phyloP scores from a whole-genome alignment of 1,140 invertebrate species.

The Meloidogyne exigua region DNA sequence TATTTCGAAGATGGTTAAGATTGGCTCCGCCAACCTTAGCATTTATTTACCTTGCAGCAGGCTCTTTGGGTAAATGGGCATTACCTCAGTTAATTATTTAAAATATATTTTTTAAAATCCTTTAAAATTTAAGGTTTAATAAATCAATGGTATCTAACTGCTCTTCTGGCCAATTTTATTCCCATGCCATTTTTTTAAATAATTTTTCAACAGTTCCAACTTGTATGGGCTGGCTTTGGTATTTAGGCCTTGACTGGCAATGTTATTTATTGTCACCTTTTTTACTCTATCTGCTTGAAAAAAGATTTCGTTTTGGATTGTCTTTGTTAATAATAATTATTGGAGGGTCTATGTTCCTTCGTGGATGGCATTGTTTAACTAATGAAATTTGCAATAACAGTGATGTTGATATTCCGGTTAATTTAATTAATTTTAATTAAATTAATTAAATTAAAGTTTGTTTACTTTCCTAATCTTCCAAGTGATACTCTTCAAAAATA shows the following conservation, averaged over 20 bases:
- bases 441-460: constrained; percentile 47
- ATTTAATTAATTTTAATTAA: background rate
- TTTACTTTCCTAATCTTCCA: constrained; percentile 48
- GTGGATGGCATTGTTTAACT: constrained; percentile 51
- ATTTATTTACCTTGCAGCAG: constrained; percentile 55
- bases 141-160: constrained; percentile 56
- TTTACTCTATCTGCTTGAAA: constrained; percentile 50
- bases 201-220: constrained; percentile 59
- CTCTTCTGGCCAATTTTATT: constrained; percentile 41
- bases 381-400: constrained; percentile 60
- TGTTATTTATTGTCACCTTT: constrained; percentile 58
- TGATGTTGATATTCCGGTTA: constrained; percentile 60
- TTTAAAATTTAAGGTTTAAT: constrained; percentile 44
- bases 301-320: constrained; percentile 33
- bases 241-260: constrained; percentile 59
- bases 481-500: constrained; percentile 30
- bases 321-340: constrained; percentile 33
- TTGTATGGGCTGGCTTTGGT: constrained; percentile 62
- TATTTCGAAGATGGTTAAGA: constrained; percentile 50
- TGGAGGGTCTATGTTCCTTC: constrained; percentile 38
- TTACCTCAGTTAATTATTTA: constrained; percentile 44
- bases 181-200: constrained; percentile 50
- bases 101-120: background rate
- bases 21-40: constrained; percentile 49
- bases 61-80: constrained; percentile 43